Evolutionary conservation across 2,888 invertebrate species (phyloP), one percentile per base, ranked within the genome.

Genomic region (Tinea trinotella): DNA sequence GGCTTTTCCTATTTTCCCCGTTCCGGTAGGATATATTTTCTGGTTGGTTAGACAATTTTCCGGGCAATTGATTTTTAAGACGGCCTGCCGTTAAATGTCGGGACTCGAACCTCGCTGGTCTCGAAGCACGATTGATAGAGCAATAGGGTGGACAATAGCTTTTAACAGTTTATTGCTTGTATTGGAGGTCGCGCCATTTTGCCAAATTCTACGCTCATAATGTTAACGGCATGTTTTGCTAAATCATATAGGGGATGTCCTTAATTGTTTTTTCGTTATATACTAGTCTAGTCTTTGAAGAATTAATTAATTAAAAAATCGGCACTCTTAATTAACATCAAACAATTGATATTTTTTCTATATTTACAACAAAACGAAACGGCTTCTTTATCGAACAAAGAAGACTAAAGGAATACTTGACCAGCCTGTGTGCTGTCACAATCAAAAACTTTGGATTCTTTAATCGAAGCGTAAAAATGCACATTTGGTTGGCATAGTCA

Each of bases 11-110:
- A 46, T 52, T 36, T 68, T 70, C 49, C 36, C 15, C 56, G 55
- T 58, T 53, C 71, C 72, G 71, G 70, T 68, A 74, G 82, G 80
- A 79, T 78, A 71, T 76, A 80, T 85, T 84, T 83, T 81, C 78
- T 80, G 74, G 68, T 77, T 86, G 85, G 86, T 84, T 86, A 82
- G 76, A 63, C 76, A 70, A 86, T 84, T 76, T 78, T 70, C 74
- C 82, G 85, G 83, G 72, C 86, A 85, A 87, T 87, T 86, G 86
- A 76, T 75, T 74, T 69, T 69, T 66, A 66, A 64, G 59, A 61
- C 60, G 55, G 55, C 54, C 56, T 59, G 56, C 57, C 52, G 55
- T 59, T 59, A 57, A 62, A 59, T 74, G 78, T 70, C 76, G 74
- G 59, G 61, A 66, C 64, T 68, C 68, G 70, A 69, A 68, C 68